A percentile compares a stretch with the other conserved stretches of the same genome.
phyloP scores from a whole-genome alignment of 2,888 invertebrate species.

The Hetaerina titia region DNA sequence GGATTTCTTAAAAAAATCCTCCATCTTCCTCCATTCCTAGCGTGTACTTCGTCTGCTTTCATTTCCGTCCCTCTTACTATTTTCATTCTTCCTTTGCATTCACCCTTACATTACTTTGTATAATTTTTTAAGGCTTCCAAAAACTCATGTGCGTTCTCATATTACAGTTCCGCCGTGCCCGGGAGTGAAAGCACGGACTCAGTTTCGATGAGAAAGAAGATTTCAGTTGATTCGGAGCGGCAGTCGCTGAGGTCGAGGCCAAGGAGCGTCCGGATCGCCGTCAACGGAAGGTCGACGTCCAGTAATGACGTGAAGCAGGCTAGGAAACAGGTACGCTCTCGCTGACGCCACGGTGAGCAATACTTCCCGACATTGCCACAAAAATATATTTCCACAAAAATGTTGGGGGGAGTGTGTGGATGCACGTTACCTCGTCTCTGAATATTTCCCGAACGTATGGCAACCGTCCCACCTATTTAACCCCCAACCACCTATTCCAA shows the following conservation, averaged over 20 bases:
- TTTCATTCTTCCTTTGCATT: no score
- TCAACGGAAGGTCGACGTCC: constrained; percentile 34
- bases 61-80: no score
- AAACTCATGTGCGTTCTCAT: no score
- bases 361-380: constrained; percentile 1
- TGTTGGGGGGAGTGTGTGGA: neutral
- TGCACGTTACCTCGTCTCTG: neutral
- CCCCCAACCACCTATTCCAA: no score
- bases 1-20: no score
- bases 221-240: neutral
- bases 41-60: no score
- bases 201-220: neutral
- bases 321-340: constrained; percentile 73
- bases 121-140: no score
- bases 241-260: constrained; percentile 31
- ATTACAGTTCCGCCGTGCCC: neutral
- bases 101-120: no score
- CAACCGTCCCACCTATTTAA: neutral
- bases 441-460: neutral
- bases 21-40: no score
- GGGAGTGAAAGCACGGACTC: constrained; percentile 28
- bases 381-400: neutral
- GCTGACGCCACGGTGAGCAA: neutral
- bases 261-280: neutral
- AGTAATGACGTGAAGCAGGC: constrained; percentile 74